Conservation (phyloP, 1,140 invertebrate species). For the Drosophila sp. region DNA sequence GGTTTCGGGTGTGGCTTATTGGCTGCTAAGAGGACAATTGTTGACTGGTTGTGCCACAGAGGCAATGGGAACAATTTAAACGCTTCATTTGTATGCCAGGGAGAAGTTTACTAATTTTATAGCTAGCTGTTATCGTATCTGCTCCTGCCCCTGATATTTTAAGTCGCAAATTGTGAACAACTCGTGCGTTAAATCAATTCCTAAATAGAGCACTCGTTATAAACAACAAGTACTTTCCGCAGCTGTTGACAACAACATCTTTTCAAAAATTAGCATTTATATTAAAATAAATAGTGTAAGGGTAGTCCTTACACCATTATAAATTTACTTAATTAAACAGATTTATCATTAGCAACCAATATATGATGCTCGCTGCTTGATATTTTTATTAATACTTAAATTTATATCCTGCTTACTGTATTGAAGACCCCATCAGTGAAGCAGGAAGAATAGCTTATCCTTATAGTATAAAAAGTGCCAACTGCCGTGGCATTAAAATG, state of each 20-base stretch:
- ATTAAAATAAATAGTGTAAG: too few relatives aligned
- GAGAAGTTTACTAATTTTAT: slow-evolving; percentile 39
- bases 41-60: slow-evolving; percentile 6
- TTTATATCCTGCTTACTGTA: background rate
- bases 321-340: too few relatives aligned
- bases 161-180: background rate
- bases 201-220: background rate
- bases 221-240: background rate
- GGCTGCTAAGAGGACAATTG: slow-evolving; percentile 63
- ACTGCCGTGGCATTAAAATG: slow-evolving; percentile 43
- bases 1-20: slow-evolving; percentile 52
- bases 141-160: background rate
- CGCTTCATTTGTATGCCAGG: slow-evolving; percentile 39
- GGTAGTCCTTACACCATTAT: too few relatives aligned
- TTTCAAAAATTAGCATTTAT: too few relatives aligned
- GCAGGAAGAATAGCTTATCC: background rate
- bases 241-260: too few relatives aligned
- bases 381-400: too few relatives aligned
- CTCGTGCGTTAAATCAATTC: slow-evolving; percentile 20
- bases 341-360: too few relatives aligned
- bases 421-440: background rate
- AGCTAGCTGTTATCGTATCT: slow-evolving; percentile 9
- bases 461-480: slow-evolving; percentile 25
- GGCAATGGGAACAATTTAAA: slow-evolving; percentile 25
- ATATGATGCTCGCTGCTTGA: too few relatives aligned